Percentiles rank a stretch among this genome's conserved stretches.
Conservation (phyloP, 2,888 invertebrate genomes). For the Chalcis sispes region DNA sequence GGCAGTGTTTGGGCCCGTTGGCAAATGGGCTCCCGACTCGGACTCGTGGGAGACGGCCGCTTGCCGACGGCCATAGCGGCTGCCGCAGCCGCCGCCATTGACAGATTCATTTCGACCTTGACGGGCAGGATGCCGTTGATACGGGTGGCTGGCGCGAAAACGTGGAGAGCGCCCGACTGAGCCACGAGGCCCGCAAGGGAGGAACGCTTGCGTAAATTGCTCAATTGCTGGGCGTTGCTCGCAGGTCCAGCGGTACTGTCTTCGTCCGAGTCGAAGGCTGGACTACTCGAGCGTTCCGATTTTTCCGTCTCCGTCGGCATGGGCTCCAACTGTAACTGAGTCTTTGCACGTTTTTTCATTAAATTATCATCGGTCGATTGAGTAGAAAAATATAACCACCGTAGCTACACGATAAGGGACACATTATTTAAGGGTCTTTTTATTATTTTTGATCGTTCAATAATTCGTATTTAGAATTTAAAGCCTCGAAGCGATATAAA, state of each 20-base stretch:
- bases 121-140: slow-evolving; percentile 68
- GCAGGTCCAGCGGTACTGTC: slow-evolving; percentile 81
- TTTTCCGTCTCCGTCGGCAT: slow-evolving; percentile 80
- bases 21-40: slow-evolving; percentile 63
- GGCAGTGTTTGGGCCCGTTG: slow-evolving; percentile 78
- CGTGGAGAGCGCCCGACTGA: slow-evolving; percentile 80
- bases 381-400: too few species aligned
- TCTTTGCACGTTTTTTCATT: slow-evolving; percentile 39
- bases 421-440: too few species aligned
- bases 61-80: slow-evolving; percentile 57
- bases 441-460: too few species aligned
- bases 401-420: too few species aligned
- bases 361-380: too few species aligned
- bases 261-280: slow-evolving; percentile 96
- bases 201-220: slow-evolving; percentile 80
- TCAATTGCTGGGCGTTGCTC: slow-evolving; percentile 63
- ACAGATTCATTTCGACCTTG: slow-evolving; percentile 64
- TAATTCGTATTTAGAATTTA: too few species aligned
- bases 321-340: slow-evolving; percentile 45
- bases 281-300: slow-evolving; percentile 91
- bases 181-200: slow-evolving; percentile 84
- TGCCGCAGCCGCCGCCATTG: slow-evolving; percentile 33
- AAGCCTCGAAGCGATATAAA: too few species aligned
- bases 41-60: slow-evolving; percentile 72
- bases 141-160: slow-evolving; percentile 68